phyloP scores from a whole-genome alignment of 2,797 vertebrate species.

The Cyprinella venusta region DNA sequence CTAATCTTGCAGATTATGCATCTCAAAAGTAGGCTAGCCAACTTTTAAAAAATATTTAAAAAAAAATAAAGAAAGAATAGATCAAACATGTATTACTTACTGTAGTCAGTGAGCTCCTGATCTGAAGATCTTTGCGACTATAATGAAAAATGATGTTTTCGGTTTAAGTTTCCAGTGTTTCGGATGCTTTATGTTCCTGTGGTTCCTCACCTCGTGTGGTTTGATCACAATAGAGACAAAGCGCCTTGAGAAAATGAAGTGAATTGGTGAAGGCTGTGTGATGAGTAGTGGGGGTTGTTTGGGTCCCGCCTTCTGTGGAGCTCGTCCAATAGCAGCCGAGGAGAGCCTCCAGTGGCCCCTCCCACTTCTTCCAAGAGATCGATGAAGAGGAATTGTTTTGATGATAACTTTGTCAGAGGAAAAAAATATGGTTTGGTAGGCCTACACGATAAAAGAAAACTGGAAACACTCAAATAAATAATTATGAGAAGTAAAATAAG shows the following conservation, averaged over 20 bases:
- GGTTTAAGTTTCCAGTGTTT: conserved; percentile 7
- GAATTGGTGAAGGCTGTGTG: conserved; percentile 3
- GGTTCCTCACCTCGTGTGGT: conserved; percentile 11
- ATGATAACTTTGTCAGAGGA: neutral
- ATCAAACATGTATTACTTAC: conserved; percentile 23
- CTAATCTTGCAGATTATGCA: neutral
- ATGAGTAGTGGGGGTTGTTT: conserved; percentile 43
- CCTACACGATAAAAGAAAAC: neutral
- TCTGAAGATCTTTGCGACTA: neutral
- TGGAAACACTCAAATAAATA: neutral
- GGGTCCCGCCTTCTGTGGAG: conserved; percentile 36
- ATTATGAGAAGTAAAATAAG: neutral
- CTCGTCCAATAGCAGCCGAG: conserved; percentile 23
- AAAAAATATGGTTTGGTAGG: no score
- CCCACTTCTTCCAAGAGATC: neutral
- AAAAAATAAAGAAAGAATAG: neutral
- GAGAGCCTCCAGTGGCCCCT: neutral
- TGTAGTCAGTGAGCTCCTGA: neutral
- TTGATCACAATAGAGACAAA: conserved; percentile 16
- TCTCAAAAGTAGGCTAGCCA: neutral
- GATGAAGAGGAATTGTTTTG: neutral
- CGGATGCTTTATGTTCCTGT: neutral
- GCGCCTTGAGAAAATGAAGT: conserved; percentile 15
- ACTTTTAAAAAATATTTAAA: neutral
- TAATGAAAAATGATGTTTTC: neutral